phyloP scores from a whole-genome alignment of 2,797 vertebrate species.

The Chaetodon trifasciatus region DNA sequence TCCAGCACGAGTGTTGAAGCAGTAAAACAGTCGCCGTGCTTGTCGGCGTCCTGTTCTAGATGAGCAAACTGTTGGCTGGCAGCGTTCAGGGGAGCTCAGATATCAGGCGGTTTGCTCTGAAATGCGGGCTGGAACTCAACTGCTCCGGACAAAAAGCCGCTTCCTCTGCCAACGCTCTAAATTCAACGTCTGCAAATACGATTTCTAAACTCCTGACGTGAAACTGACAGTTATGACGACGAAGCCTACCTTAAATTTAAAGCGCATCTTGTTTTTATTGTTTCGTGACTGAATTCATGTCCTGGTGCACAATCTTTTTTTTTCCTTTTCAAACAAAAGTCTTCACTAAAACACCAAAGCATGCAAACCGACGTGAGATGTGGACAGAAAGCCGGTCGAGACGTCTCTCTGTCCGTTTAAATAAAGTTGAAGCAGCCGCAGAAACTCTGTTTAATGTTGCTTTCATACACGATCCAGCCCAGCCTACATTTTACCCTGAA shows the following conservation, averaged over 20 bases:
- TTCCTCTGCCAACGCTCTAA: constrained; percentile 2
- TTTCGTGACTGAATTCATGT: constrained; percentile 35
- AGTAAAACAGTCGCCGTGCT: not conserved
- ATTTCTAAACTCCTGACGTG: not conserved
- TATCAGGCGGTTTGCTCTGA: not conserved
- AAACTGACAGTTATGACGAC: constrained; percentile 1
- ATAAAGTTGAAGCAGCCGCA: constrained; percentile 40
- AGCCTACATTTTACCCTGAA: constrained; percentile 79
- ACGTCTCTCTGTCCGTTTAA: constrained; percentile 27
- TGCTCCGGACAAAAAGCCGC: not conserved
- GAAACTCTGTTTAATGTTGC: constrained; percentile 56
- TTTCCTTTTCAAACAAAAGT: not conserved
- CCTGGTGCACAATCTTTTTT: constrained; percentile 17
- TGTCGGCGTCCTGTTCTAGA: not conserved
- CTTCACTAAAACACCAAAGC: not conserved
- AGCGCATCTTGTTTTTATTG: constrained; percentile 3
- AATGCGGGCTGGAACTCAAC: not conserved
- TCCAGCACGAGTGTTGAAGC: constrained; percentile 15
- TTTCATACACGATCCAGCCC: constrained; percentile 63
- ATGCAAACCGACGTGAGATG: not conserved
- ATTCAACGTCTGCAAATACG: constrained; percentile 11
- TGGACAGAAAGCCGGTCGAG: constrained; percentile 34
- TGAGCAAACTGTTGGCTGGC: constrained; percentile 3
- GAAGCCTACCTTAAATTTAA: constrained; percentile 33
- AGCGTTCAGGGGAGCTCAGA: not conserved